Evolutionary conservation across 2,888 invertebrate genomes (phyloP), one percentile per base, ranked within the genome.

Genomic region (Pristionchus arcanus): DNA sequence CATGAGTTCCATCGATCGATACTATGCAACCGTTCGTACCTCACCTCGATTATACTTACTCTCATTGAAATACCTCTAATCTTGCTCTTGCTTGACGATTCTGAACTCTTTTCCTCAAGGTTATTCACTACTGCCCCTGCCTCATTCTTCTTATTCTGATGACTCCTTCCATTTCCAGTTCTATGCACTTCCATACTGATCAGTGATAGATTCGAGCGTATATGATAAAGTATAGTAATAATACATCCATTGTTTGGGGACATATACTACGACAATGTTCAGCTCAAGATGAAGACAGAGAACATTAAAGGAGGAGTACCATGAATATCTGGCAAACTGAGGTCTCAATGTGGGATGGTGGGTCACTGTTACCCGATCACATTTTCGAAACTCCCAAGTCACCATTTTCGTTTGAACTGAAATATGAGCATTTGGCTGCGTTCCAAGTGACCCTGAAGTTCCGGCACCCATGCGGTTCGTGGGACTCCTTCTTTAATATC

Each of bases 1-100:
- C 34, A 34, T 11, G 74, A 74, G 74, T 37, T 74, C 74, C 74
- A 85, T 85, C 84, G 84, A 85, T 85, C 49, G 84, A 59, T 59
- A 34, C 84, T 85, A 85, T 85, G 63, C 84, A 85, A 85, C 84
- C 84, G 34, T 85, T 59, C 84, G 55, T 53, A 85, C 84, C 84
- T 85, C 84, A 19, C 28, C 11, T 9, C 3, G 16, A 83, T 37
- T 21, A n/a, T 85, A 59, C 84, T 85, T 81, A 85, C 49, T 25
- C 37, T 9, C 53, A 13, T 13, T 83, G 37, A 59, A 25, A 55
- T 85, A 85, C 55, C 84, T 85, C 84, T 55, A 55, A 42, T 25
- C 2, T 63, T 63, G 34, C 42, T 81, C 49, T 81, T 81, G 81
- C 81, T 81, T 81, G n/a, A 81, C 28, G 81, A 81, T 81, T 81